phyloP scores from a whole-genome alignment of 2,797 vertebrate genomes.

The Mus minutoides region DNA sequence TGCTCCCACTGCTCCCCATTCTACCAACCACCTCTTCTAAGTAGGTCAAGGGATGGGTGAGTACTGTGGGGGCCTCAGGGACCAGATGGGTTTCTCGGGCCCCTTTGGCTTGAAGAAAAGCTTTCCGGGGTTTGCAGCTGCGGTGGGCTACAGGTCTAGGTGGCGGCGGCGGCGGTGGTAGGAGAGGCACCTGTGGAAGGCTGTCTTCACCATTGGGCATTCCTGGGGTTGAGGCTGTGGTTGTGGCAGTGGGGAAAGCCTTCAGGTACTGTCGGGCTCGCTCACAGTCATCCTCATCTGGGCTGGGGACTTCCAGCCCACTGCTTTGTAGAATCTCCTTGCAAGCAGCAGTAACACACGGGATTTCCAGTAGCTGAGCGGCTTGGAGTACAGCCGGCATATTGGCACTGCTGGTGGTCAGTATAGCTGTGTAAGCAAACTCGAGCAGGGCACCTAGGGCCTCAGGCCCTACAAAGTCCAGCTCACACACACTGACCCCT shows the following conservation, averaged over 20 bases:
- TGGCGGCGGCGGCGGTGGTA: background rate
- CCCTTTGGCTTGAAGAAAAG: constrained; percentile 86
- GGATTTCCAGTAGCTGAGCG: constrained; percentile 95
- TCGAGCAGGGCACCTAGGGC: constrained; percentile 95
- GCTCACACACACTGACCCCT: constrained; percentile 91
- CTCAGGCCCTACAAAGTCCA: constrained; percentile 96
- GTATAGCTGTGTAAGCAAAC: constrained; percentile 97
- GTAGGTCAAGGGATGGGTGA: constrained; percentile 57
- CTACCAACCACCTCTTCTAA: constrained; percentile 70
- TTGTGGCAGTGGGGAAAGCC: constrained; percentile 79
- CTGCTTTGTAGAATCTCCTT: constrained; percentile 95
- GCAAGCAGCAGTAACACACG: constrained; percentile 96
- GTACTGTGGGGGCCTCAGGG: constrained; percentile 64
- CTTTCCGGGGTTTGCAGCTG: constrained; percentile 88
- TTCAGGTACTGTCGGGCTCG: constrained; percentile 88
- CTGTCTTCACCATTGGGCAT: constrained; percentile 78
- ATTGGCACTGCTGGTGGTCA: constrained; percentile 96
- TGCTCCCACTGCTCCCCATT: constrained; percentile 54
- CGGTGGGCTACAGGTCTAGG: constrained; percentile 80
- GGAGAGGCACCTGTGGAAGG: constrained; percentile 57
- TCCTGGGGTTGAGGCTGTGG: constrained; percentile 42
- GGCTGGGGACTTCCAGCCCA: constrained; percentile 84
- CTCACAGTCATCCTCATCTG: constrained; percentile 84
- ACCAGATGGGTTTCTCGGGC: constrained; percentile 84
- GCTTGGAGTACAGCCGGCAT: constrained; percentile 96